A percentile compares a stretch with the other conserved stretches of the same genome.
Conservation (phyloP, 2,113 vertebrate genomes). For the Tinamus guttatus region DNA sequence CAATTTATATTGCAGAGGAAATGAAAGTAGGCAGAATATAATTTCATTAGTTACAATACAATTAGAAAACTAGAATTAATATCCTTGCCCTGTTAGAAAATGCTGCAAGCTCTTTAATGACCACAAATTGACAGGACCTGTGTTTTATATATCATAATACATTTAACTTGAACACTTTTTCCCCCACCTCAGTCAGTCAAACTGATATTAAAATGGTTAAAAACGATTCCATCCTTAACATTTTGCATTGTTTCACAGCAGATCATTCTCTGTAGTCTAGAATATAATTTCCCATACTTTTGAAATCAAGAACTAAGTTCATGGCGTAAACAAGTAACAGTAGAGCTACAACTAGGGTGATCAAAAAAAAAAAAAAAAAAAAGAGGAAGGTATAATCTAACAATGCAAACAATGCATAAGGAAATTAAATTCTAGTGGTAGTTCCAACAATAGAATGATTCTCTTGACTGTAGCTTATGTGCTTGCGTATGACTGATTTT, state of each 20-base stretch:
- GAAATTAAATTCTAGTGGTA: too few relatives aligned
- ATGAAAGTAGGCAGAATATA: slow-evolving; percentile 41
- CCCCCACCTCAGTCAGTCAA: neutral
- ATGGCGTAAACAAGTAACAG: neutral
- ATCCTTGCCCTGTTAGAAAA: neutral
- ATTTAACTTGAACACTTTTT: neutral
- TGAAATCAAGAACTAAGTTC: neutral
- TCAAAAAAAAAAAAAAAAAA: too few relatives aligned
- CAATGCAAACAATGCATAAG: neutral
- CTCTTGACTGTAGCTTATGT: neutral
- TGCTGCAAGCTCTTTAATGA: slow-evolving; percentile 21
- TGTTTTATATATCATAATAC: neutral
- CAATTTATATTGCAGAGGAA: slow-evolving; percentile 41
- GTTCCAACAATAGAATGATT: neutral
- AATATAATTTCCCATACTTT: neutral
- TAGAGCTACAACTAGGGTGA: rapidly evolving
- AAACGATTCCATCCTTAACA: neutral
- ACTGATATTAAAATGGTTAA: neutral
- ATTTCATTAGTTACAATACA: slow-evolving; percentile 21
- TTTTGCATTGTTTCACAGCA: neutral
- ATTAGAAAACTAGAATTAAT: slow-evolving; percentile 40
- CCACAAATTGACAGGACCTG: slow-evolving; percentile 11
- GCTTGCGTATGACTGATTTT: neutral
- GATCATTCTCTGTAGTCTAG: neutral
- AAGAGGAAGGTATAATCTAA: neutral